Percentiles rank a stretch among this genome's conserved stretches.
phyloP scores from a whole-genome alignment of 2,888 invertebrate species.

The Temnothorax unifasciatus region DNA sequence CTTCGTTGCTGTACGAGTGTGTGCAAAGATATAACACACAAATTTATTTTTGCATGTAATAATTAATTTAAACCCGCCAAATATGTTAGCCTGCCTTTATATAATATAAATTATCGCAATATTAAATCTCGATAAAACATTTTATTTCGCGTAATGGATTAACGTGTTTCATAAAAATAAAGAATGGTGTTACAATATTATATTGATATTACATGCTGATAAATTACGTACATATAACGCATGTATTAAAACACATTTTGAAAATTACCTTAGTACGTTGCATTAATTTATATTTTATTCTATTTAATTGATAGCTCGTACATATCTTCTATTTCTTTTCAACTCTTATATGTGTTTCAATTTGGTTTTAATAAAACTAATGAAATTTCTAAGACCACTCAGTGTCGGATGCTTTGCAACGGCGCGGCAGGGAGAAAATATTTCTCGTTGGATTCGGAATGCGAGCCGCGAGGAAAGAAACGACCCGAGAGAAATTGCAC shows the following conservation, averaged over 20 bases:
- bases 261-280: background rate
- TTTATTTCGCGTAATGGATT: constrained; percentile 24
- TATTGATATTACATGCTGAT: background rate
- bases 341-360: background rate
- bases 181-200: background rate
- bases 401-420: background rate
- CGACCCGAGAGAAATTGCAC: background rate
- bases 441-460: constrained; percentile 10
- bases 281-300: background rate
- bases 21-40: background rate
- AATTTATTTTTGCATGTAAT: constrained; percentile 23
- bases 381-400: background rate
- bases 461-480: background rate
- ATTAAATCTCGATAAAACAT: constrained; percentile 34
- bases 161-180: constrained; percentile 27
- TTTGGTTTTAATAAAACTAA: background rate
- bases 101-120: background rate
- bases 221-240: background rate
- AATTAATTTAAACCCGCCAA: constrained; percentile 40
- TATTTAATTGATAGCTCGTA: background rate
- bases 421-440: background rate
- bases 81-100: background rate
- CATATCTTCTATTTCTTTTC: background rate
- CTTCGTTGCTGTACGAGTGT: background rate
- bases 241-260: background rate